Conservation (phyloP, 2,113 vertebrate species). For the Prunella fulvescens region DNA sequence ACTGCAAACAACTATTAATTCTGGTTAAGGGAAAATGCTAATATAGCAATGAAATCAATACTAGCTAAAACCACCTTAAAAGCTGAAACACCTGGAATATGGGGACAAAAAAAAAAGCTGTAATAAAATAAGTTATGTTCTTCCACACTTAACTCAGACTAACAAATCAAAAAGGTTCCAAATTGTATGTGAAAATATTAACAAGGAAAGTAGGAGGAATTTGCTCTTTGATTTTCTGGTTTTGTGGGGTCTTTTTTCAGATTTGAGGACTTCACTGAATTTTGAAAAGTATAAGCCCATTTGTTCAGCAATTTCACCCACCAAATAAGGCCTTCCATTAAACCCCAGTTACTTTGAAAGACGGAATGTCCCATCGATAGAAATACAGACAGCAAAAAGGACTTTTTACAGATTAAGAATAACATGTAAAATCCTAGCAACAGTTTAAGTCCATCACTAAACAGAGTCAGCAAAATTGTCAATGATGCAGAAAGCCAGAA, state of each 20-base stretch:
- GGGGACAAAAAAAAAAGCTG: background rate
- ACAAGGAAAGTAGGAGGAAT: background rate
- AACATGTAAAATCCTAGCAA: constrained; percentile 39
- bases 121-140: background rate
- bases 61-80: background rate
- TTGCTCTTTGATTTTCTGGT: background rate
- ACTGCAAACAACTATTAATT: background rate
- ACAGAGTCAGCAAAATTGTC: background rate
- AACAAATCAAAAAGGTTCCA: background rate
- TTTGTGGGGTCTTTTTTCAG: background rate
- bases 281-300: background rate
- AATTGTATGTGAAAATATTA: background rate
- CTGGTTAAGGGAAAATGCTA: background rate
- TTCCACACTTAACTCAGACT: background rate
- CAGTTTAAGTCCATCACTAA: background rate
- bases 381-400: background rate
- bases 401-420: background rate
- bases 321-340: background rate
- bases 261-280: background rate
- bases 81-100: background rate
- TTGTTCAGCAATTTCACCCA: background rate
- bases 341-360: background rate
- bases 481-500: constrained; percentile 39
- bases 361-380: background rate
- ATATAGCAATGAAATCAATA: background rate